Evolutionary conservation across 2,113 vertebrate genomes (phyloP).

Genomic region (Mus pahari): DNA sequence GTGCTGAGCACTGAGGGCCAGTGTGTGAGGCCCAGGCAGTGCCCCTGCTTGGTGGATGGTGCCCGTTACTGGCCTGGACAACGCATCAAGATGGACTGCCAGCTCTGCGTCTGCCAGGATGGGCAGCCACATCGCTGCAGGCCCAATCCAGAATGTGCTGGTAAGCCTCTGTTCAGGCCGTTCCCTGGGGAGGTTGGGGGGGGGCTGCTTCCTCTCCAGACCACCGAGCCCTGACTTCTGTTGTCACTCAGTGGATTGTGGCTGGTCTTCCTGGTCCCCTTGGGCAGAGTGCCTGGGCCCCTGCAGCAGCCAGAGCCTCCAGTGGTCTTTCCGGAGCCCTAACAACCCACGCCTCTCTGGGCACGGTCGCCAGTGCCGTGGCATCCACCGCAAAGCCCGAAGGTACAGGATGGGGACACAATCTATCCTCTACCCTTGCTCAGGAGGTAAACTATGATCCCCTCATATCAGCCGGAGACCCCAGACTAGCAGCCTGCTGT

Average conservation of each 20-base stretch:
- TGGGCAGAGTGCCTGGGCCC: slow-evolving; percentile 94
- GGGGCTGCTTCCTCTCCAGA: neutral
- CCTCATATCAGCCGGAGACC: accelerated
- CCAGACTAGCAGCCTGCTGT: neutral
- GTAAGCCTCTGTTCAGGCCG: slow-evolving; percentile 77
- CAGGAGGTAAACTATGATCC: neutral
- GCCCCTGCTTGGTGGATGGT: slow-evolving; percentile 85
- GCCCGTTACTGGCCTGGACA: slow-evolving; percentile 84
- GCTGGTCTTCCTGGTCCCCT: slow-evolving; percentile 94
- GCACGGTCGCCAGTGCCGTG: slow-evolving; percentile 88
- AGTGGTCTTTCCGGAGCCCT: slow-evolving; percentile 96
- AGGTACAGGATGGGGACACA: slow-evolving; percentile 82
- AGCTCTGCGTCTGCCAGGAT: slow-evolving; percentile 91
- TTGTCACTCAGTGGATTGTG: slow-evolving; percentile 89
- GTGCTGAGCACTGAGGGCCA: slow-evolving; percentile 85
- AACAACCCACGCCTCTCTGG: slow-evolving; percentile 89
- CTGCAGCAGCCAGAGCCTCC: slow-evolving; percentile 91
- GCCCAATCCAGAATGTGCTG: slow-evolving; percentile 89
- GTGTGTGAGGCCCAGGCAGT: slow-evolving; percentile 89
- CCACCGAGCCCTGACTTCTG: neutral
- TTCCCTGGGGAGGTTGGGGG: neutral
- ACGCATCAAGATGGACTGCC: slow-evolving; percentile 89
- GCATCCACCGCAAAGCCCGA: slow-evolving; percentile 94
- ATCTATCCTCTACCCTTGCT: neutral
- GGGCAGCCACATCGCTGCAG: slow-evolving; percentile 88